Percentiles rank a stretch among this genome's conserved stretches.
phyloP scores from a whole-genome alignment of 2,113 vertebrate genomes.

The Microcebus tavaratra region DNA sequence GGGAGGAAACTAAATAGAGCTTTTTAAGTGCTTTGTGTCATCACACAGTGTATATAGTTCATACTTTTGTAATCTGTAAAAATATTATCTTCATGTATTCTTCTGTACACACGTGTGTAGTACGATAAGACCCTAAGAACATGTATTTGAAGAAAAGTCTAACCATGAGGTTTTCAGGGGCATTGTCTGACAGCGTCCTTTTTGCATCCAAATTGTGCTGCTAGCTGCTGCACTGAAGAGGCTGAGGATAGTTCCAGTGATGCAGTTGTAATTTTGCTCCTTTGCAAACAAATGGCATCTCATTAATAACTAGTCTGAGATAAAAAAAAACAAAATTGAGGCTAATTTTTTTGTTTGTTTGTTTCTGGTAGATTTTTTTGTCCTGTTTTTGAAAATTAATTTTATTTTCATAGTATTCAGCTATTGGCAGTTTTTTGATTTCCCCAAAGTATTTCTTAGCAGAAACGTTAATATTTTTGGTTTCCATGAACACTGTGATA shows the following conservation, averaged over 20 bases:
- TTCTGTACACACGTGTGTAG: conserved; percentile 70
- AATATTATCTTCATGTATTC: conserved; percentile 60
- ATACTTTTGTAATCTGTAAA: conserved; percentile 73
- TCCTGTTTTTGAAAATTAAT: conserved; percentile 33
- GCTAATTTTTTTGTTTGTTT: not conserved
- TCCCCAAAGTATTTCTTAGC: conserved; percentile 1
- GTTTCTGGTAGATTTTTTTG: conserved; percentile 17
- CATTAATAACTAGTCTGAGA: conserved; percentile 8
- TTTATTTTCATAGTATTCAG: conserved; percentile 53
- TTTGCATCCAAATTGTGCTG: conserved; percentile 55
- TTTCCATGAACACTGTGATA: conserved; percentile 62
- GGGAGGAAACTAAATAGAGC: conserved; percentile 78
- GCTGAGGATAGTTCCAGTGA: not conserved
- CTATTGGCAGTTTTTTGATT: conserved; percentile 45
- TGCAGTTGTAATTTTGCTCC: not conserved
- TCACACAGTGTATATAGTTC: conserved; percentile 78
- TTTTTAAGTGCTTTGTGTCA: conserved; percentile 80
- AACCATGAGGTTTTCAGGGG: conserved; percentile 33
- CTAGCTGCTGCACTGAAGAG: not conserved
- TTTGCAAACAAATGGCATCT: conserved; percentile 23
- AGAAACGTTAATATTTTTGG: conserved; percentile 31
- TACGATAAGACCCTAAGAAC: conserved; percentile 71
- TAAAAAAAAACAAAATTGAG: conserved; percentile 9
- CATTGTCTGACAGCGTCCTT: conserved; percentile 48
- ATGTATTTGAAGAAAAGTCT: conserved; percentile 39